phyloP scores from a whole-genome alignment of 2,113 vertebrate species.

The Sceloporus undulatus region DNA sequence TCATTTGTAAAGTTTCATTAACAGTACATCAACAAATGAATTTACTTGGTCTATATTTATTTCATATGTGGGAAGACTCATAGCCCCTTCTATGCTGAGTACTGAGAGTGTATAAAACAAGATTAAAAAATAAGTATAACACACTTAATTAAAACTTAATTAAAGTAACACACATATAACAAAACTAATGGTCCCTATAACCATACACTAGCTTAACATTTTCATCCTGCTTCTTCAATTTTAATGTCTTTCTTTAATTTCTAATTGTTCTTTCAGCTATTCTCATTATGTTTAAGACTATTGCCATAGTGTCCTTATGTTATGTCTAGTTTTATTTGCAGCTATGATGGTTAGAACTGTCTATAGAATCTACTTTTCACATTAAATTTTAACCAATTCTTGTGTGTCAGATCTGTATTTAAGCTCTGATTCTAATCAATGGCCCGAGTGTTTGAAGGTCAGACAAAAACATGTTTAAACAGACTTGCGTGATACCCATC shows the following conservation, averaged over 20 bases:
- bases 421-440: neutral
- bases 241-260: neutral
- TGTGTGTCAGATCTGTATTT: neutral
- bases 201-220: neutral
- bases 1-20: slow-evolving; percentile 13
- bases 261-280: neutral
- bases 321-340: neutral
- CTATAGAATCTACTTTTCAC: neutral
- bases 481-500: too few species aligned
- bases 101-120: neutral
- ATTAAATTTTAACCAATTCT: neutral
- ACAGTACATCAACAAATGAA: slow-evolving; percentile 6
- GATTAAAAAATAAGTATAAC: neutral
- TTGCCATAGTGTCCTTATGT: neutral
- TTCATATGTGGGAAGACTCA: neutral
- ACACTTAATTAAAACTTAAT: neutral
- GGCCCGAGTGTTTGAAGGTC: neutral
- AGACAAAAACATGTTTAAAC: neutral
- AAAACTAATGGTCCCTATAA: neutral
- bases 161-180: neutral
- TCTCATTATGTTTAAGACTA: neutral
- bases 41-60: slow-evolving; percentile 19
- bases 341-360: neutral
- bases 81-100: neutral
- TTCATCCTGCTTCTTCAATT: neutral